These are phyloP conservation scores for Caenorhabditis zanzibari DNA, from an alignment of 2,888 invertebrate species.

Conservation along the genomic window DNA sequence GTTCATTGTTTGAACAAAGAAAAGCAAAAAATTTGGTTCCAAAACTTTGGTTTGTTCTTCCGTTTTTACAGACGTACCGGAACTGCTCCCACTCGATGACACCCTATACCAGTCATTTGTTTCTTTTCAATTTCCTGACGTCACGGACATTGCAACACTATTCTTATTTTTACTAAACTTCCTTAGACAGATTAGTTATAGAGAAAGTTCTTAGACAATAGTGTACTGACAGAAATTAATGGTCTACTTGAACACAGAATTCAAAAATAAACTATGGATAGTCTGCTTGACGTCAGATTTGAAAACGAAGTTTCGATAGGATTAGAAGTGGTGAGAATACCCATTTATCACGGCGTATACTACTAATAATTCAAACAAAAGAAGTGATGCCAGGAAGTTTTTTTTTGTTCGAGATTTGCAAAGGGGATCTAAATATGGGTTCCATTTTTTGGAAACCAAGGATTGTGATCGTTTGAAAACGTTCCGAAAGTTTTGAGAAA, in stretches of 20 bases:
- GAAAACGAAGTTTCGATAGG: constrained; percentile 8
- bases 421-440: neutral
- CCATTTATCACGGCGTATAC: constrained; percentile 26
- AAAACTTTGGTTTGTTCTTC: constrained; percentile 7
- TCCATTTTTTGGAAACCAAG: neutral
- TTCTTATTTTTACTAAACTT: neutral
- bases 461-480: no score
- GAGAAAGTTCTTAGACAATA: constrained; percentile 2
- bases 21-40: neutral
- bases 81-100: constrained; percentile 23
- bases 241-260: constrained; percentile 3
- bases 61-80: neutral
- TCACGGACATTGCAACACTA: constrained; percentile 30
- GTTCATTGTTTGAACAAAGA: neutral
- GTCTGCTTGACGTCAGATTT: constrained; percentile 15
- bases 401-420: neutral
- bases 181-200: neutral
- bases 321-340: constrained; percentile 7
- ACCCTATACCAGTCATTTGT: constrained; percentile 15
- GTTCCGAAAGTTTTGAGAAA: neutral
- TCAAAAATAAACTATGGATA: neutral
- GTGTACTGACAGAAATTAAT: constrained; percentile 14
- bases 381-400: neutral
- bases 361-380: constrained; percentile 26
- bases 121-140: constrained; percentile 33